phyloP scores from a whole-genome alignment of 2,113 vertebrate species.

The Poeciliopsis retropinna region DNA sequence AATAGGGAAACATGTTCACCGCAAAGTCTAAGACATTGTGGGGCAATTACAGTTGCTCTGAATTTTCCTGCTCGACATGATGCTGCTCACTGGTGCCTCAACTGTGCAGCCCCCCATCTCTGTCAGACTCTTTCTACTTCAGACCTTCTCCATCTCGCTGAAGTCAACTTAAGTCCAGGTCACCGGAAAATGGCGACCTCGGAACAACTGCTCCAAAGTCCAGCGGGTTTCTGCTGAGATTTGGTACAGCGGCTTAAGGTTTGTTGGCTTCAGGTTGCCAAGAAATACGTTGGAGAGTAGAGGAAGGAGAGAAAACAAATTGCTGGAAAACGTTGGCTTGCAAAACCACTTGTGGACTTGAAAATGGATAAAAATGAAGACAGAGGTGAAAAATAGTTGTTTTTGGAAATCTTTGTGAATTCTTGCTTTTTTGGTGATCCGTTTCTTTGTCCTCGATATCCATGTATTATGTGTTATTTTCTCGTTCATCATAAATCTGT shows the following conservation, averaged over 20 bases:
- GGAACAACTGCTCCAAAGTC: constrained; percentile 37
- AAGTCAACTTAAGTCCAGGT: constrained; percentile 57
- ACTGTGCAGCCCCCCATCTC: background rate
- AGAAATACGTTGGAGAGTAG: background rate
- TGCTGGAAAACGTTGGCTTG: background rate
- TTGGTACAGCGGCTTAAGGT: constrained; percentile 15
- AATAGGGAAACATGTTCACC: constrained; percentile 60
- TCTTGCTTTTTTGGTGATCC: background rate
- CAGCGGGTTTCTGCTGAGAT: constrained; percentile 27
- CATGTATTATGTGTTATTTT: background rate
- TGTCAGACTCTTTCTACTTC: constrained; percentile 36
- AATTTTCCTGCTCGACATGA: constrained; percentile 51
- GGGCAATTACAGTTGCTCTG: constrained; percentile 52
- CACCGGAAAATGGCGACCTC: constrained; percentile 15
- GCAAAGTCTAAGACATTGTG: constrained; percentile 47
- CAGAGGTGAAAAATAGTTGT: no score
- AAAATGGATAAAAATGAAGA: background rate
- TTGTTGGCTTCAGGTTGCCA: background rate
- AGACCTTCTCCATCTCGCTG: constrained; percentile 49
- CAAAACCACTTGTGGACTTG: background rate
- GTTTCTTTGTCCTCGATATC: background rate
- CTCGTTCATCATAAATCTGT: no score
- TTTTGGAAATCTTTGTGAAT: background rate
- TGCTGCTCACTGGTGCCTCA: constrained; percentile 38
- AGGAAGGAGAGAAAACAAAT: background rate